phyloP scores from a whole-genome alignment of 2,888 invertebrate genomes.

The Cinara cedri region DNA sequence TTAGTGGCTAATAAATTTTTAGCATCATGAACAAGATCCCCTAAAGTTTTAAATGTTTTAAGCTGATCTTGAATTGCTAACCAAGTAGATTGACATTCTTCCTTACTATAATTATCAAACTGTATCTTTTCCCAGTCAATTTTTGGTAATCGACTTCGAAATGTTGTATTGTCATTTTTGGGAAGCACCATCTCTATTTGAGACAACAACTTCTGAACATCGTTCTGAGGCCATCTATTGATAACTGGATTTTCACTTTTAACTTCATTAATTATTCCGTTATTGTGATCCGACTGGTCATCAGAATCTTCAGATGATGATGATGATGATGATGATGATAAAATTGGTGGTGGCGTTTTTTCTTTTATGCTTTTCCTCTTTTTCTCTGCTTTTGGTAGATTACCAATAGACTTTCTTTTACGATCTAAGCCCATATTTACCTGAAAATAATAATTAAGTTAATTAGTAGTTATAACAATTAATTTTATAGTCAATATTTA shows the following conservation, averaged over 20 bases:
- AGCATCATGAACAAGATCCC: constrained; percentile 55
- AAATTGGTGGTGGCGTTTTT: too few relatives aligned
- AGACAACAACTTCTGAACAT: constrained; percentile 62
- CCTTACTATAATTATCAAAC: constrained; percentile 54
- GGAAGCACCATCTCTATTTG: constrained; percentile 61
- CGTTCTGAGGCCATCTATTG: constrained; percentile 49
- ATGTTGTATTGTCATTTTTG: constrained; percentile 50
- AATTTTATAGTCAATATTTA: too few relatives aligned
- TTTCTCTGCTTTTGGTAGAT: constrained; percentile 28
- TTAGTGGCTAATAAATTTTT: constrained; percentile 46
- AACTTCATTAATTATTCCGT: constrained; percentile 33
- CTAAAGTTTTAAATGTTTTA: constrained; percentile 53
- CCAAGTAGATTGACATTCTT: constrained; percentile 57
- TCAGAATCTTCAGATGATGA: constrained; percentile 42
- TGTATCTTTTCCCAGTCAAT: constrained; percentile 55
- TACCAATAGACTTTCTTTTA: constrained; percentile 44
- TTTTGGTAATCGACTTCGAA: constrained; percentile 52
- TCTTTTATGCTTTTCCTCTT: constrained; percentile 38
- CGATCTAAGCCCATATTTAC: constrained; percentile 35
- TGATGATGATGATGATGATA: too few relatives aligned
- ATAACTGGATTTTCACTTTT: constrained; percentile 41
- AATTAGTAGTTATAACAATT: background rate
- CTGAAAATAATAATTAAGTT: constrained; percentile 26
- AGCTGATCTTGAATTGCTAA: constrained; percentile 54
- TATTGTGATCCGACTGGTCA: constrained; percentile 41